These are phyloP conservation scores for Saccopteryx leptura DNA, from an alignment of 2,113 vertebrate genomes.

Conservation along the genomic window DNA sequence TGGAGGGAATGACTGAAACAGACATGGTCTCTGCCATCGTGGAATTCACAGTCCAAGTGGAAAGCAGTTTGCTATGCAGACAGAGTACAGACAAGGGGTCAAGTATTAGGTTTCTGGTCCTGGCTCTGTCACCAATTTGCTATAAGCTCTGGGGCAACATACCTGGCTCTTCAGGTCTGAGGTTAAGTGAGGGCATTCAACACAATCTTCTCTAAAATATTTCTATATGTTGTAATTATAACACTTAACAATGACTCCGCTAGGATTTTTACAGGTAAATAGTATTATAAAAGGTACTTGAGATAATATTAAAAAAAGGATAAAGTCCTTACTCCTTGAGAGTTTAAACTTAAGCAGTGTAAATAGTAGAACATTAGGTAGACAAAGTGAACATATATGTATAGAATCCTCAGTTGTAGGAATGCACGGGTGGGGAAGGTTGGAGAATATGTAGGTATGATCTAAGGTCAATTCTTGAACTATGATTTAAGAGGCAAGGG, in stretches of 20 bases:
- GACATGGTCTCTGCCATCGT: background rate
- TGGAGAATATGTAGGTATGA: background rate
- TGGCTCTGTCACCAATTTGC: background rate
- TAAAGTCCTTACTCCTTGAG: background rate
- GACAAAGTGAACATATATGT: background rate
- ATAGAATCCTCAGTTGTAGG: background rate
- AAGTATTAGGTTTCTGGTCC: background rate
- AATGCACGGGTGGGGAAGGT: background rate
- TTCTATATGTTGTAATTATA: background rate
- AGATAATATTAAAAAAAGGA: background rate
- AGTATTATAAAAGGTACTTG: background rate
- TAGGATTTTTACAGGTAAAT: background rate
- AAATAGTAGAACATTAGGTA: background rate
- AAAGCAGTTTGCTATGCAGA: background rate
- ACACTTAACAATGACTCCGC: background rate
- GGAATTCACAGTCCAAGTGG: background rate
- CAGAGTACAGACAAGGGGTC: background rate
- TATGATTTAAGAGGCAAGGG: conserved; percentile 43
- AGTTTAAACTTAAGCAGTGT: background rate
- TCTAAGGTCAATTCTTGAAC: background rate
- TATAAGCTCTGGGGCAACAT: background rate
- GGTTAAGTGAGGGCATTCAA: background rate
- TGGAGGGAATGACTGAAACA: background rate
- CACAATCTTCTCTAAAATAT: background rate
- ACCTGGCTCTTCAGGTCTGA: background rate